Evolutionary conservation across 2,113 vertebrate genomes (phyloP), one percentile per base, ranked within the genome.

Genomic region (Pica pica): DNA sequence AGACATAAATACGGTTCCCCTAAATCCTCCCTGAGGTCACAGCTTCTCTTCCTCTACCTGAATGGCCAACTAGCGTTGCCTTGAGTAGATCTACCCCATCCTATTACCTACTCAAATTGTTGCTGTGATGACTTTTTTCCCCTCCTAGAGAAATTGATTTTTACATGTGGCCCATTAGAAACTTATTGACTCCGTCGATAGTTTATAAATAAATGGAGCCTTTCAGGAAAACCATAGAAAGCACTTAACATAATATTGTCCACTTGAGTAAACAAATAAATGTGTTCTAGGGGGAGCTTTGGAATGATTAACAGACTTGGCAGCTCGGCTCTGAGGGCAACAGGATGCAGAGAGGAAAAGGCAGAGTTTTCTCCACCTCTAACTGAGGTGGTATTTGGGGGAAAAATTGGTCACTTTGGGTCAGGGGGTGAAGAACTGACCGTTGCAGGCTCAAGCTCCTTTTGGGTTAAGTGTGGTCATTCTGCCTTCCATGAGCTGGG

Each of bases 121-220:
- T 91, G 85, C 73, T 74, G 7, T 63, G 92, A 91, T 81, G 94
- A 89, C 84, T 94, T 96, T 76, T 39, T 39, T 35, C 1, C 28
- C 63, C 94, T 96, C 90, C 52, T 63, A 39, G 67, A 87, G 67
- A 39, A 94, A 97, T 98, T 97, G 97, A 98, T 98, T 98, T 97
- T 94, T 90, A 94, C 95, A 63, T 84, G 82, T 94, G 83, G 88
- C 92, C 97, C 97, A 95, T 97, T 97, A 94, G 97, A 94, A 97
- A 95, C 90, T 95, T 97, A 98, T 90, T 95, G 97, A 97, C 94
- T 96, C 70, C 33, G 37, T 92, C 56, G 31, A 96, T 93, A 96
- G 90, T 94, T 97, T 90, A 97, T 95, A 96, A 93, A 94, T 95
- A 95, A 97, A 94, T 90, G 23, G 75, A 96, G 57, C 85, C 88